These are phyloP conservation scores for Etheostoma perlongum DNA, from an alignment of 2,797 vertebrate species.

Conservation along the genomic window DNA sequence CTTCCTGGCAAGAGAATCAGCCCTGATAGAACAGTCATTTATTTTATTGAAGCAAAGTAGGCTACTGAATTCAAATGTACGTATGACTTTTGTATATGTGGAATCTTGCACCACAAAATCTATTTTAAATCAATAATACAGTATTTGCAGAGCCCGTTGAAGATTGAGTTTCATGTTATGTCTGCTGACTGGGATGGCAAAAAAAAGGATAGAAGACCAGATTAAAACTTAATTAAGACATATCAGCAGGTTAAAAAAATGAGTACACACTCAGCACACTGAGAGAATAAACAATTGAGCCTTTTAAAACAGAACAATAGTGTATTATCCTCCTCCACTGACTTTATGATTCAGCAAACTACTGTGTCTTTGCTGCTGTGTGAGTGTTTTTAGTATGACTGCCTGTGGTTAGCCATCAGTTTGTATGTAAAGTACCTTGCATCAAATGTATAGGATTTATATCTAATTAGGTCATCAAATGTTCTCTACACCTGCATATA, in stretches of 20 bases:
- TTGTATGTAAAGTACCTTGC: constrained; percentile 1
- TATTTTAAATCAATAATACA: constrained; percentile 31
- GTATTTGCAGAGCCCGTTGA: constrained; percentile 6
- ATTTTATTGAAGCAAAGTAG: neutral
- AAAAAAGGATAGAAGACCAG: constrained; percentile 19
- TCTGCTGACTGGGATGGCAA: constrained; percentile 15
- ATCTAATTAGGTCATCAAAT: constrained; percentile 3
- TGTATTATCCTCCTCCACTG: constrained; percentile 16
- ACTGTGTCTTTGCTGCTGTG: constrained; percentile 1
- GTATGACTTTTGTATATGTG: neutral
- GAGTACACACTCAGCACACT: neutral
- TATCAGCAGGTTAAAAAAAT: constrained; percentile 33
- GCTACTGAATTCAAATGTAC: constrained; percentile 15
- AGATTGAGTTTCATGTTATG: constrained; percentile 33
- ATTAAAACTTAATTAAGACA: constrained; percentile 36
- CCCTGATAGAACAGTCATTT: neutral
- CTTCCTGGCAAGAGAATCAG: neutral
- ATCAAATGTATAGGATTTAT: constrained; percentile 9
- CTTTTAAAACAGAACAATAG: constrained; percentile 31
- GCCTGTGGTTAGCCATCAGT: constrained; percentile 22
- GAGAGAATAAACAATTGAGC: constrained; percentile 41
- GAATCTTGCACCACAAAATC: constrained; percentile 24
- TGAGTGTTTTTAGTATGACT: constrained; percentile 13
- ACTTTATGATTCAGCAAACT: constrained; percentile 15
- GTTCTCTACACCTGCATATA: neutral